Evolutionary conservation across 2,113 vertebrate genomes (phyloP).

Genomic region (Vulpes lagopus): DNA sequence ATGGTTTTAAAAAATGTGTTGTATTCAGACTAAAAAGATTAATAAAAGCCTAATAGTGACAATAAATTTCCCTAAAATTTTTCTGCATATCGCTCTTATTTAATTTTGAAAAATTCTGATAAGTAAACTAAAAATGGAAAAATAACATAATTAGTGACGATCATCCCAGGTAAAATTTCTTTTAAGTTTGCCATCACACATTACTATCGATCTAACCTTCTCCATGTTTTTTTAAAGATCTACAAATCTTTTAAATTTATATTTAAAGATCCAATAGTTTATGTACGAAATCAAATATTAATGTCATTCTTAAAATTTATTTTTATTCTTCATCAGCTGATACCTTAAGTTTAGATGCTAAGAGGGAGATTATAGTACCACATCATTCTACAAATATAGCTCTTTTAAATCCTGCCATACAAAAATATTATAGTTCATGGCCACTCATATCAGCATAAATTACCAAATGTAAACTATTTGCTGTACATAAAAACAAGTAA

Average conservation of each 20-base stretch:
- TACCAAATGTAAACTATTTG: background rate
- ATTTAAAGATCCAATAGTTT: background rate
- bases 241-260: background rate
- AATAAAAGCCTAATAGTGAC: background rate
- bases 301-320: background rate
- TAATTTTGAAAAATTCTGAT: background rate
- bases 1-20: background rate
- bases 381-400: background rate
- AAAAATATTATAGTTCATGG: background rate
- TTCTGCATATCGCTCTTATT: background rate
- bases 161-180: background rate
- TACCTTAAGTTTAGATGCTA: background rate
- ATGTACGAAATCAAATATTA: background rate
- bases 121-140: background rate
- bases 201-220: background rate
- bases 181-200: background rate
- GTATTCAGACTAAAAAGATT: background rate
- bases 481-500: background rate
- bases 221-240: background rate
- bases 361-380: background rate
- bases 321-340: background rate
- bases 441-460: background rate
- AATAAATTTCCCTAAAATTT: background rate
- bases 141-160: background rate
- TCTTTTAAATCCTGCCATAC: background rate